These are phyloP conservation scores for Oscheius sp. DNA, from an alignment of 2,888 invertebrate genomes.

Conservation along the genomic window DNA sequence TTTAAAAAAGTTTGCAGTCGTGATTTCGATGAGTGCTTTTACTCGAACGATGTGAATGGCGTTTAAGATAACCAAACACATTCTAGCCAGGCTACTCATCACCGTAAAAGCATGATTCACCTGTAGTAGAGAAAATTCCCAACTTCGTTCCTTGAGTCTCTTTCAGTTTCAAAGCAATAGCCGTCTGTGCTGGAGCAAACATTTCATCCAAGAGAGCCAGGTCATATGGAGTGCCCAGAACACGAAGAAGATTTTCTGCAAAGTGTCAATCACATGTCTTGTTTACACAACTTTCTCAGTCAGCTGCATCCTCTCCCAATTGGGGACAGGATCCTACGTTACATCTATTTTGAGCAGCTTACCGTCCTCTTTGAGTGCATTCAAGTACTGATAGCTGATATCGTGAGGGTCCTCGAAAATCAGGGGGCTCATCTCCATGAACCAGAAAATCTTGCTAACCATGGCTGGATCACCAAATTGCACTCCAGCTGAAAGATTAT, in stretches of 20 bases:
- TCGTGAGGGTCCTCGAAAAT: conserved; percentile 22
- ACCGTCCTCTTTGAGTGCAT: conserved; percentile 19
- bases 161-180: conserved; percentile 46
- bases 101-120: conserved; percentile 15
- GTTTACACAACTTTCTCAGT: conserved; percentile 11
- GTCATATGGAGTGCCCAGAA: conserved; percentile 42
- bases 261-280: conserved; percentile 11
- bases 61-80: too few relatives aligned
- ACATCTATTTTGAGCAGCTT: neutral
- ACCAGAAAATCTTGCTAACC: conserved; percentile 44
- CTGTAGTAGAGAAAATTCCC: conserved; percentile 50
- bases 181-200: conserved; percentile 44
- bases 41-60: too few relatives aligned
- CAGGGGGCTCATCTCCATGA: conserved; percentile 40
- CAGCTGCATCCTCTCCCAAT: neutral
- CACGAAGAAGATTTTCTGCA: conserved; percentile 14
- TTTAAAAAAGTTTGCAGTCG: neutral
- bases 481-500: conserved; percentile 1
- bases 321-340: neutral
- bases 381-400: conserved; percentile 23
- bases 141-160: conserved; percentile 44
- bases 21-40: neutral
- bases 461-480: conserved; percentile 11
- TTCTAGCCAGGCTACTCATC: too few relatives aligned
- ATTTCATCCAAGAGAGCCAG: conserved; percentile 49